These are phyloP conservation scores for Aphidius colemani DNA, from an alignment of 2,888 invertebrate genomes.

Conservation along the genomic window DNA sequence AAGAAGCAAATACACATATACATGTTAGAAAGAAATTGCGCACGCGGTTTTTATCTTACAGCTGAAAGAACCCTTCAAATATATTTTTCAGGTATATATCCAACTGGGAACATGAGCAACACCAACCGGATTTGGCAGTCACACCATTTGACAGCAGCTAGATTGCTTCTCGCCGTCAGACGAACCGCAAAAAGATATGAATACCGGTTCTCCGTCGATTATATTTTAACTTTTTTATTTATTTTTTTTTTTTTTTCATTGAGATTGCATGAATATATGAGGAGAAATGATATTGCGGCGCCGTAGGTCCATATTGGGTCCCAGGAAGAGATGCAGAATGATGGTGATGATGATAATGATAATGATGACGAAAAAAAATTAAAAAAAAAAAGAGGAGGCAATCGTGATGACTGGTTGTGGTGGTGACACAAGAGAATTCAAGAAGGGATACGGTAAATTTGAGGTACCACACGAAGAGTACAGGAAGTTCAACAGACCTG, in stretches of 20 bases:
- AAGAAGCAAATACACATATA: constrained; percentile 16
- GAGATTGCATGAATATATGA: too few relatives aligned
- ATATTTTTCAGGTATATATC: neutral
- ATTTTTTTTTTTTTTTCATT: too few relatives aligned
- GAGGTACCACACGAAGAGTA: constrained; percentile 14
- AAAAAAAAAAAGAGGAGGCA: constrained; percentile 20
- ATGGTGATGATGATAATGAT: constrained; percentile 13
- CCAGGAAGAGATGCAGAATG: neutral
- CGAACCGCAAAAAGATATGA: constrained; percentile 43
- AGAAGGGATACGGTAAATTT: constrained; percentile 5
- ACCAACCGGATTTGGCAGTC: constrained; percentile 48
- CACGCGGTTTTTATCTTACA: constrained; percentile 8
- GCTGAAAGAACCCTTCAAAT: neutral
- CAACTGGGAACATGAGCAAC: constrained; percentile 13
- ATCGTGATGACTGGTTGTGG: too few relatives aligned
- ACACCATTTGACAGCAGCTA: constrained; percentile 47
- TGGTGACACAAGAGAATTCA: constrained; percentile 11
- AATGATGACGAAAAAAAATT: constrained; percentile 21
- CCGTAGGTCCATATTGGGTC: too few relatives aligned
- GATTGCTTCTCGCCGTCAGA: constrained; percentile 43
- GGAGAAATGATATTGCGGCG: too few relatives aligned
- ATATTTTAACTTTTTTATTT: too few relatives aligned
- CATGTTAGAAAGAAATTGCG: neutral
- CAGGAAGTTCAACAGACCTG: constrained; percentile 50
- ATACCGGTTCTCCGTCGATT: constrained; percentile 34